Conservation (phyloP, 30 jellyfish, hydroid and myxozoan genomes). For the Haliclystus octoradiatus region DNA sequence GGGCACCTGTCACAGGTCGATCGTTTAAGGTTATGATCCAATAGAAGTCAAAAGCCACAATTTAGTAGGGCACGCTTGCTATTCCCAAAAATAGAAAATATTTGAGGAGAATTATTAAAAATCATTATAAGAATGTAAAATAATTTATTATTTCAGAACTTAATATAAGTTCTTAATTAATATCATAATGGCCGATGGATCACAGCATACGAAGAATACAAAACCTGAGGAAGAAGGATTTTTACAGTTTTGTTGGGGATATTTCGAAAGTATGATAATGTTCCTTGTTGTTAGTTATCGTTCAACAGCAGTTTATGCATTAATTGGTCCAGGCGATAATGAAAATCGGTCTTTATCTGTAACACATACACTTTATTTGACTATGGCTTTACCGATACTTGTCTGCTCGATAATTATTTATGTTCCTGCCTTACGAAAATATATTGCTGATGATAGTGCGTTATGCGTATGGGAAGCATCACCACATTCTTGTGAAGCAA, state of each 20-base stretch:
- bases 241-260: background rate
- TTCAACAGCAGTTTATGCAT: background rate
- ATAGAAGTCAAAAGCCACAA: no score
- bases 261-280: background rate
- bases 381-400: conserved; percentile 19
- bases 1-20: no score
- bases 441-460: conserved; percentile 50
- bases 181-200: no score
- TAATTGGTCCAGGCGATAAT: background rate
- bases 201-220: no score
- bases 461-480: conserved; percentile 51
- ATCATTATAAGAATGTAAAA: no score
- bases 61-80: no score
- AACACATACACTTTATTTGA: conserved; percentile 38
- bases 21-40: no score
- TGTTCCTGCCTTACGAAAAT: conserved; percentile 36
- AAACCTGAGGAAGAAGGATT: background rate
- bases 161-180: no score
- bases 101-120: no score
- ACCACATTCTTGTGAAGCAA: conserved; percentile 40
- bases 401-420: conserved; percentile 17
- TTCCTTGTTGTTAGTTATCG: conserved; percentile 1
- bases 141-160: no score
- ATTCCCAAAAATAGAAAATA: no score
- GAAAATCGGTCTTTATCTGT: background rate